phyloP scores from a whole-genome alignment of 2,113 vertebrate species.

The Etia nguti region DNA sequence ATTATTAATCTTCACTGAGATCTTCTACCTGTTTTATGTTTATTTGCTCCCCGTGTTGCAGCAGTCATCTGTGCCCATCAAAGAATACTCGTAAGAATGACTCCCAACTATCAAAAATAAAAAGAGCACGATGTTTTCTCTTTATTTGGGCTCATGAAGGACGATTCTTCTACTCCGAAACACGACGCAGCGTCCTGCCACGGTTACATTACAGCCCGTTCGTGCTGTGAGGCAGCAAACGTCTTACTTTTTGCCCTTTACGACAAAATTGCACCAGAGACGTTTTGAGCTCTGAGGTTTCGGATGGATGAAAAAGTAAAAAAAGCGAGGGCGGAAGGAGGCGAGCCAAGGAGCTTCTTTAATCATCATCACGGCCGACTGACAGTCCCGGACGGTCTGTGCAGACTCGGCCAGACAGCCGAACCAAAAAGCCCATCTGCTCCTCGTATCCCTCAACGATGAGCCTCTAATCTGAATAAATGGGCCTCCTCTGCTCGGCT shows the following conservation, averaged over 20 bases:
- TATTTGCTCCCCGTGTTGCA: not conserved
- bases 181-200: not conserved
- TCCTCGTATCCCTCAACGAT: constrained; percentile 53
- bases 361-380: constrained; percentile 68
- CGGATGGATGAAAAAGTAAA: not conserved
- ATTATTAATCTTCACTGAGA: not conserved
- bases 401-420: constrained; percentile 23
- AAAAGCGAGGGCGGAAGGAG: not conserved
- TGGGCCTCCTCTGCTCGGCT: constrained; percentile 44
- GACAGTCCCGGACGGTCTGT: constrained; percentile 28
- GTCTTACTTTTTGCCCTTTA: not conserved
- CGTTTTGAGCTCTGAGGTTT: not conserved
- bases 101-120: not conserved
- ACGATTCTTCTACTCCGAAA: not conserved
- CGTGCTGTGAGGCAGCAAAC: not conserved
- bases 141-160: not conserved
- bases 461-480: constrained; percentile 71
- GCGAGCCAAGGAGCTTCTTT: constrained; percentile 47
- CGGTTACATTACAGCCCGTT: not conserved
- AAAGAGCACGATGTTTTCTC: rapidly evolving
- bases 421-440: constrained; percentile 63
- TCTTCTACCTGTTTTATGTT: not conserved
- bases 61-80: not conserved
- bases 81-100: rapidly evolving
- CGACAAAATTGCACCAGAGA: not conserved